Evolutionary conservation across 1,140 invertebrate genomes (phyloP).

Genomic region (Drosophila cardini): DNA sequence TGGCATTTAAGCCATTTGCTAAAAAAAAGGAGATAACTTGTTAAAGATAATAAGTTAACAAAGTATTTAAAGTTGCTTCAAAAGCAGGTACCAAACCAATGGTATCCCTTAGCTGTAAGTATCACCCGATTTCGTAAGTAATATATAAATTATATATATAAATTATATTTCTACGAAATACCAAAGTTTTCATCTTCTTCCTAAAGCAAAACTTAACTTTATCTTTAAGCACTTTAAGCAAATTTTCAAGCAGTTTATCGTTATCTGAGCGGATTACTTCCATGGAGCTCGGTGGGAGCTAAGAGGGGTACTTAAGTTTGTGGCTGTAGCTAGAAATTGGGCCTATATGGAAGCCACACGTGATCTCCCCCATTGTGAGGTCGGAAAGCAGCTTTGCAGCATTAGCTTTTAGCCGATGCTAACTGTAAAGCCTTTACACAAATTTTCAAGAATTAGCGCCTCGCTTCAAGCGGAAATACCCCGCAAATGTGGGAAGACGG

Average conservation of each 20-base stretch:
- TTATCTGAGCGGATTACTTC: too few relatives aligned
- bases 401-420: slow-evolving; percentile 57
- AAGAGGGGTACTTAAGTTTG: neutral
- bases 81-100: too few relatives aligned
- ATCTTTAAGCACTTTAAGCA: too few relatives aligned
- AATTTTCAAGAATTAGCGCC: slow-evolving; percentile 76
- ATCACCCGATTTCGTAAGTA: too few relatives aligned
- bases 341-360: slow-evolving; percentile 23
- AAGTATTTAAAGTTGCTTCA: neutral
- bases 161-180: too few relatives aligned
- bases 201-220: too few relatives aligned
- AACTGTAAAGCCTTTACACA: slow-evolving; percentile 63
- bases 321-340: slow-evolving; percentile 8
- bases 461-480: neutral
- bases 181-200: too few relatives aligned
- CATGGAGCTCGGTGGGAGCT: too few relatives aligned
- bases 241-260: too few relatives aligned
- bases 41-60: neutral
- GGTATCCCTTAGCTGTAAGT: too few relatives aligned
- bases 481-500: neutral
- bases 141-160: too few relatives aligned
- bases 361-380: slow-evolving; percentile 40
- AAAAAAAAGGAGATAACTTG: neutral
- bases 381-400: slow-evolving; percentile 59
- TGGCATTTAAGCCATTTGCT: slow-evolving; percentile 7